Evolutionary conservation across 2,113 vertebrate species (phyloP), one percentile per base, ranked within the genome.

Genomic region (Saimiri boliviensis): DNA sequence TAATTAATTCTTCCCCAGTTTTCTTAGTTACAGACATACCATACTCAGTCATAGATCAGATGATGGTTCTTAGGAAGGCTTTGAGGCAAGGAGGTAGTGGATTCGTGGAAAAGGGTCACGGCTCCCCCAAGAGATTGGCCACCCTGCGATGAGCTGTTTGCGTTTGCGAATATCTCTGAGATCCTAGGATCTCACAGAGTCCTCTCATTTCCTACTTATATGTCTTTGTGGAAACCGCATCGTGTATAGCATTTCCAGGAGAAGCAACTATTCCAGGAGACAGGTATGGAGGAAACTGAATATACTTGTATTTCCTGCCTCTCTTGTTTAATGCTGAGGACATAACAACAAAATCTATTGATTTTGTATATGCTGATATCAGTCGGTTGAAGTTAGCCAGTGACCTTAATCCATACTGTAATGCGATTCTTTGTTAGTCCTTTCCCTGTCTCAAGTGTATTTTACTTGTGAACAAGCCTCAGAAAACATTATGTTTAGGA

Each of bases 71-170:
- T 45, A 45, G 84, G 66, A 82, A 56, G 80, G 68, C 60, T 42
- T 20, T 9, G 63, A n/a, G 30, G 47, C 37, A 6, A 58, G 40
- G 52, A 79, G 47, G 25, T 52, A 9, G 58, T 71, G 13, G 0
- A 20, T 13, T 52, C 13, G 10, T 2, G 42, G 66, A 32, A n/a
- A 56, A 63, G 35, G 5, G 11, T 3, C 19, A 9, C 4, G 5
- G 21, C 5, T 25, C 11, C n/a, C 35, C 30, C 2, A 21, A 54
- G 47, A 52, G 37, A 49, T 23, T 2, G n/a, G 5, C 25, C 1
- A 0, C 5, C 3, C 32, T 4, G 14, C 3, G 63, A 30, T 2
- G 79, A 85, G 3, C 79, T 8, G 0, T 16, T 56, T 6, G 4
- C 0, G 0, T 20, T 5, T 40, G 19, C 9, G 1, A 17, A 7